Percentiles rank a stretch among this genome's conserved stretches.
These are phyloP conservation scores for Sapayoa aenigma DNA, from an alignment of 2,113 vertebrate genomes.

Conservation along the genomic window DNA sequence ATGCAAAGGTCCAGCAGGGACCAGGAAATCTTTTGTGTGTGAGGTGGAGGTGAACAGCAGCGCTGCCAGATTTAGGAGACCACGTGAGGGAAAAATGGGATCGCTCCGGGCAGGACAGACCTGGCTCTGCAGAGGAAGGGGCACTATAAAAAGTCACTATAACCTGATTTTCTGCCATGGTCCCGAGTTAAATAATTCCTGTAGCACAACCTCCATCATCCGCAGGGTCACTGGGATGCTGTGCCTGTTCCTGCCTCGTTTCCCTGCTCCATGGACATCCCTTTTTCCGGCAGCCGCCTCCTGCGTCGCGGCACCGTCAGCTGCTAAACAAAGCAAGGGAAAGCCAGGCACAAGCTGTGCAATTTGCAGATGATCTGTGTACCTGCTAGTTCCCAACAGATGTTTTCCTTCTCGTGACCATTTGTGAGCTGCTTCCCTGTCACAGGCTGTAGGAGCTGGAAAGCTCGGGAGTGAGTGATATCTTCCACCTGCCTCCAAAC, in stretches of 20 bases:
- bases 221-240: neutral
- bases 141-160: neutral
- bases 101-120: neutral
- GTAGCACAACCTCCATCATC: fast-evolving
- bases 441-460: neutral
- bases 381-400: conserved; percentile 36
- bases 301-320: neutral
- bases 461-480: neutral
- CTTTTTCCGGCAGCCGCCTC: neutral
- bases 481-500: conserved; percentile 24
- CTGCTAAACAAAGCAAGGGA: conserved; percentile 2
- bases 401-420: conserved; percentile 42
- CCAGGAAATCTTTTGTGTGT: conserved; percentile 30
- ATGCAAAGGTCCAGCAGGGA: neutral
- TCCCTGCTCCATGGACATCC: fast-evolving
- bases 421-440: conserved; percentile 49
- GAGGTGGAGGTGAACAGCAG: neutral
- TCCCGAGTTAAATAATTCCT: fast-evolving
- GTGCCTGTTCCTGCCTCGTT: neutral
- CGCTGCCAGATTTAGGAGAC: neutral
- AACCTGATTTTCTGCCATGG: neutral
- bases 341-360: conserved; percentile 32
- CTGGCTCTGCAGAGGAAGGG: neutral
- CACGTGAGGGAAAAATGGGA: neutral
- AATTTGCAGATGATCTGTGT: conserved; percentile 48